Conservation (phyloP, 2,888 invertebrate species). For the Candidula unifasciata region DNA sequence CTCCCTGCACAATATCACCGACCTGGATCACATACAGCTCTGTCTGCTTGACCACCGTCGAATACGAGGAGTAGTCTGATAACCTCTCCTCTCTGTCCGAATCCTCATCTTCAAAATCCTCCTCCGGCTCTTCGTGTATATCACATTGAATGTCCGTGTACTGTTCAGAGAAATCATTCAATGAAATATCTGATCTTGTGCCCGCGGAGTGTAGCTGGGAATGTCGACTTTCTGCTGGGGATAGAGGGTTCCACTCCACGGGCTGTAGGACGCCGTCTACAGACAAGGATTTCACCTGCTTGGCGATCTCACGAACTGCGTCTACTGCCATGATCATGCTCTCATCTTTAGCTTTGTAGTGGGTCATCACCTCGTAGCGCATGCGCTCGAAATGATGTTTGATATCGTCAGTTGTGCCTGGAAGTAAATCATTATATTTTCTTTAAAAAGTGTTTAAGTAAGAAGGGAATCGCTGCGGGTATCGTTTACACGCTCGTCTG, state of each 20-base stretch:
- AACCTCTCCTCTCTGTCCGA: background rate
- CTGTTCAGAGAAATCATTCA: background rate
- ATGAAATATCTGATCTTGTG: background rate
- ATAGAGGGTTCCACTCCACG: background rate
- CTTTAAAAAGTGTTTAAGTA: no score
- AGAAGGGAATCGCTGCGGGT: no score
- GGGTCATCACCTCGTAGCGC: conserved; percentile 35
- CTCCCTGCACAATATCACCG: background rate
- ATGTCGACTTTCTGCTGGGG: conserved; percentile 4
- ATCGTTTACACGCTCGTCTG: no score
- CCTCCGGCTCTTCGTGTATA: conserved; percentile 35
- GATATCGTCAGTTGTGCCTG: conserved; percentile 34
- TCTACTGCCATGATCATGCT: conserved; percentile 28
- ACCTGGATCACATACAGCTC: background rate
- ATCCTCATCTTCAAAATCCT: background rate
- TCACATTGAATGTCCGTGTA: conserved; percentile 23
- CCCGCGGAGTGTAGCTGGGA: background rate
- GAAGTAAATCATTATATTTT: background rate
- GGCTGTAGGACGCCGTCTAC: background rate
- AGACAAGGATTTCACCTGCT: background rate
- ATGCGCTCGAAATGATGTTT: conserved; percentile 40
- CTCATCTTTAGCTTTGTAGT: conserved; percentile 46
- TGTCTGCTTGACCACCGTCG: background rate
- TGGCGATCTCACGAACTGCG: conserved; percentile 18
- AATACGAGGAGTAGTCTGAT: background rate